phyloP scores from a whole-genome alignment of 2,888 invertebrate genomes.

The Drepana falcataria region DNA sequence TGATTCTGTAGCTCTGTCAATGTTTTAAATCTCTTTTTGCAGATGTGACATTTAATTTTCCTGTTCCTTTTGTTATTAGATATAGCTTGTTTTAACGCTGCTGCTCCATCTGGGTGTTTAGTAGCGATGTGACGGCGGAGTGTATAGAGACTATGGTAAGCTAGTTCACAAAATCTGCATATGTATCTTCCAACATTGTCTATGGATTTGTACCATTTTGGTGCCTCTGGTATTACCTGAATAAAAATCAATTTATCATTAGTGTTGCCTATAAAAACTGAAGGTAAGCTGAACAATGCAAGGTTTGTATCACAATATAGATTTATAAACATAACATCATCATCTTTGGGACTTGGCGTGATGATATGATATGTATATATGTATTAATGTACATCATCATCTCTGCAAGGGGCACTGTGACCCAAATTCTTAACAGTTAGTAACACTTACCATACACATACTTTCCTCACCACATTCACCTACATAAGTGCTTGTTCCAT shows the following conservation, averaged over 20 bases:
- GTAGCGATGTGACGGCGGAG: constrained; percentile 27
- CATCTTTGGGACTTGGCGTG: too few relatives aligned
- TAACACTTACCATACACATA: too few relatives aligned
- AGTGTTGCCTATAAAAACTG: too few relatives aligned
- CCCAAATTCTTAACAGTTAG: too few relatives aligned
- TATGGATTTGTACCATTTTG: constrained; percentile 22
- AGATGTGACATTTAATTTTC: constrained; percentile 30
- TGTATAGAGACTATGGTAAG: constrained; percentile 28
- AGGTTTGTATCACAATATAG: too few relatives aligned
- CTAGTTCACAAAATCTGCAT: constrained; percentile 35
- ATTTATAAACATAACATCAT: too few relatives aligned
- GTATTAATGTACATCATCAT: too few relatives aligned
- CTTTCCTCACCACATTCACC: too few relatives aligned
- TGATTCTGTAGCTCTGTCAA: constrained; percentile 22
- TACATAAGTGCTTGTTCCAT: too few relatives aligned
- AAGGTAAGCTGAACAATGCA: too few relatives aligned
- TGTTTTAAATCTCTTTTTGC: constrained; percentile 20
- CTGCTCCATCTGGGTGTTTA: constrained; percentile 25
- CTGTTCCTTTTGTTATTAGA: constrained; percentile 20
- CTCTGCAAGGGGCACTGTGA: too few relatives aligned
- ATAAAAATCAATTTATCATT: background rate
- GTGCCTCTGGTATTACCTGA: background rate
- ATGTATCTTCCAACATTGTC: constrained; percentile 22
- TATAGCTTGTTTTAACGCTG: constrained; percentile 14
- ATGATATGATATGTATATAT: too few relatives aligned